These are phyloP conservation scores for Apantesis nais DNA, from an alignment of 2,888 invertebrate species.

Conservation along the genomic window DNA sequence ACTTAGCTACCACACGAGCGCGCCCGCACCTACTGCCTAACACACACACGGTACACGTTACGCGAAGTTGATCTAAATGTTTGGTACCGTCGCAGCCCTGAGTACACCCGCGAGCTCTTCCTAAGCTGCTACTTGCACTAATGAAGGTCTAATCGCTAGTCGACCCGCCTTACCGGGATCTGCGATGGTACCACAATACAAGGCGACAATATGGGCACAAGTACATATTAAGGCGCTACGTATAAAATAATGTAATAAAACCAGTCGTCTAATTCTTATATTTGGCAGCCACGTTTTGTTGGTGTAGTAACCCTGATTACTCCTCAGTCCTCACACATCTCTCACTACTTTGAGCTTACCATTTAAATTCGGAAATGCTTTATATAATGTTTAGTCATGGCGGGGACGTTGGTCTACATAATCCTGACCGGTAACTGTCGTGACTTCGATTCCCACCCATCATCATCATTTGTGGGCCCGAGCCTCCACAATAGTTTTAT, in stretches of 20 bases:
- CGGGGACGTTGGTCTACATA: too few relatives aligned
- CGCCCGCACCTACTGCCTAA: conserved; percentile 10
- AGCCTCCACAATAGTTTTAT: too few relatives aligned
- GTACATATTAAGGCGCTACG: too few relatives aligned
- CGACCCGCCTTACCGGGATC: not conserved
- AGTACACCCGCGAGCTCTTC: not conserved
- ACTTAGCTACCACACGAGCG: conserved; percentile 50
- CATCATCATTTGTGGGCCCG: too few relatives aligned
- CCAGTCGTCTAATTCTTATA: too few relatives aligned
- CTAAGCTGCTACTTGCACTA: conserved; percentile 20
- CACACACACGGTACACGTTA: conserved; percentile 3
- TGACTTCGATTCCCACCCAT: too few relatives aligned
- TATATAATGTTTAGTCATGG: too few relatives aligned
- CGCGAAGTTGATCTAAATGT: conserved; percentile 3
- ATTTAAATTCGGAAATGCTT: not conserved
- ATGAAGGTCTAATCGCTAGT: conserved; percentile 19
- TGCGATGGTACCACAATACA: not conserved
- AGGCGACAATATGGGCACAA: not conserved
- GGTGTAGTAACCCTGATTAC: not conserved
- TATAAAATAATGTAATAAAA: too few relatives aligned
- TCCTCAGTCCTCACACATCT: not conserved
- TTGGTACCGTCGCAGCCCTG: not conserved
- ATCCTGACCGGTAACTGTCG: too few relatives aligned
- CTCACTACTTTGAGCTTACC: not conserved
- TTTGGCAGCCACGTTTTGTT: too few relatives aligned